phyloP scores from a whole-genome alignment of 2,888 invertebrate genomes.

The Perizoma affinitatum region DNA sequence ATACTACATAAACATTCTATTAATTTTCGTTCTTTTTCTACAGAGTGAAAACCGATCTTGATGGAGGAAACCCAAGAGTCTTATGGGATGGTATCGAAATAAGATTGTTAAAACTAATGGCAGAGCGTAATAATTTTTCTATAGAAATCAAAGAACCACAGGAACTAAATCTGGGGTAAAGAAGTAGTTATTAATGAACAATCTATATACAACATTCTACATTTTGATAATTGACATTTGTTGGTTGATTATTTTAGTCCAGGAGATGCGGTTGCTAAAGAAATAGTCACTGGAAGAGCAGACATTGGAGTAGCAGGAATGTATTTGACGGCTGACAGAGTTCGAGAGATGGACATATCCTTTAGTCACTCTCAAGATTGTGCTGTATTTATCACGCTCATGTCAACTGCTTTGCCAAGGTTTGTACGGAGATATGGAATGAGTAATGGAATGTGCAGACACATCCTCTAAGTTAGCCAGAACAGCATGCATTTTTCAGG shows the following conservation, averaged over 20 bases:
- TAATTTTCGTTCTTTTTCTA: conserved; percentile 7
- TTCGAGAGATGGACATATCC: conserved; percentile 84
- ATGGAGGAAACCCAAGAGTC: conserved; percentile 73
- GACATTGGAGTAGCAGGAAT: conserved; percentile 90
- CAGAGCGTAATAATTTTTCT: conserved; percentile 88
- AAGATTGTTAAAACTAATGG: conserved; percentile 85
- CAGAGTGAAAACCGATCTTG: conserved; percentile 69
- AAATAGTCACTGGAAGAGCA: conserved; percentile 79
- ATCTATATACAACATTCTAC: no score
- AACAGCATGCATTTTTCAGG: no score
- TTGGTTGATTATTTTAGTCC: conserved; percentile 64
- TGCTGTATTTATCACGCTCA: conserved; percentile 89
- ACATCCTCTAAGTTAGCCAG: no score
- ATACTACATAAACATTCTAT: no score
- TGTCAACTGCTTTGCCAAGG: conserved; percentile 92
- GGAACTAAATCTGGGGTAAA: conserved; percentile 65
- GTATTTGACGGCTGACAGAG: conserved; percentile 85
- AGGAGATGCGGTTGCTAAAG: conserved; percentile 84
- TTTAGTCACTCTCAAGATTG: conserved; percentile 89
- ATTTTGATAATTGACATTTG: no score
- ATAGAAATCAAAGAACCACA: conserved; percentile 87
- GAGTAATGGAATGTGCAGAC: no score
- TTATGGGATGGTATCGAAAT: conserved; percentile 91
- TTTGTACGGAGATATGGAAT: conserved; percentile 25
- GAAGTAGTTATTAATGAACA: no score